phyloP scores from a whole-genome alignment of 2,113 vertebrate genomes.

The Dipodomys ordii region DNA sequence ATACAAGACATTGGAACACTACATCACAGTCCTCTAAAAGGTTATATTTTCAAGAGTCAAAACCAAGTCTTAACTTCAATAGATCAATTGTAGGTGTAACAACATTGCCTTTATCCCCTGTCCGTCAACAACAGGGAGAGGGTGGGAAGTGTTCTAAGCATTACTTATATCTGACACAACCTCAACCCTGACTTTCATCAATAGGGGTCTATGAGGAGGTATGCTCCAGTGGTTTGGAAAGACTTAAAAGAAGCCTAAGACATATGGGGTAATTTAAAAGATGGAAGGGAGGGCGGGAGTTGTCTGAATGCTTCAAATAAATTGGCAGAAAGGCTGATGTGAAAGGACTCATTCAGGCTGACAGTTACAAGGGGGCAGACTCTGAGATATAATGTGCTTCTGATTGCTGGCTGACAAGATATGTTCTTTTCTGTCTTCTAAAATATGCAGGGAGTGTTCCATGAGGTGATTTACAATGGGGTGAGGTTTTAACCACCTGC shows the following conservation, averaged over 20 bases:
- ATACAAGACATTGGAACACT: conserved; percentile 16
- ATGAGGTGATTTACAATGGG: conserved; percentile 61
- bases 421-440: conserved; percentile 67
- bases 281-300: not conserved
- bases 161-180: conserved; percentile 71
- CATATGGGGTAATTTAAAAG: conserved; percentile 49
- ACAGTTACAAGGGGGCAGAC: conserved; percentile 36
- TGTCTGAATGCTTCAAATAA: conserved; percentile 10
- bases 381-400: conserved; percentile 55
- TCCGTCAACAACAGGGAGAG: conserved; percentile 55
- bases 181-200: conserved; percentile 46
- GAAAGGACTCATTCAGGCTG: conserved; percentile 53
- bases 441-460: conserved; percentile 52
- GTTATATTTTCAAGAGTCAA: conserved; percentile 62
- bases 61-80: conserved; percentile 69
- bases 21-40: conserved; percentile 59
- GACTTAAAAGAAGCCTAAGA: conserved; percentile 62
- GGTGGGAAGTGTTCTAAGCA: conserved; percentile 58
- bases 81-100: conserved; percentile 61
- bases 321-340: conserved; percentile 23
- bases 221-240: conserved; percentile 62
- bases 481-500: conserved; percentile 61
- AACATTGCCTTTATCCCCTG: conserved; percentile 63
- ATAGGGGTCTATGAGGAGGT: conserved; percentile 49
- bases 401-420: conserved; percentile 71